A percentile compares a stretch with the other conserved stretches of the same genome.
Evolutionary conservation across 2,113 vertebrate species (phyloP).

Genomic region (Carassius gibelio): DNA sequence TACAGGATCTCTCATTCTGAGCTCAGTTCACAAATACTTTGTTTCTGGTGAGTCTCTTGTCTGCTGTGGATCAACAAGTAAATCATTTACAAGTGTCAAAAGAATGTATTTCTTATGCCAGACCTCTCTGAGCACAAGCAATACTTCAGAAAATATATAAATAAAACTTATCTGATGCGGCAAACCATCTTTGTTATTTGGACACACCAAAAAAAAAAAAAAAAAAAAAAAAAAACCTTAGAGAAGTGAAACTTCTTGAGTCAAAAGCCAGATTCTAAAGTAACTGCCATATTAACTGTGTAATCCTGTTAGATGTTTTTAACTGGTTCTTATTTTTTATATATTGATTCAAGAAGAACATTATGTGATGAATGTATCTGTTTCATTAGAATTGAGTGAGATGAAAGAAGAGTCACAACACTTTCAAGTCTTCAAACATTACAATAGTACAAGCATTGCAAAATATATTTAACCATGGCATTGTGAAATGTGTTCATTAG

Average conservation of each 20-base stretch:
- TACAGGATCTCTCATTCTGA: constrained; percentile 36
- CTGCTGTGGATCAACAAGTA: background rate
- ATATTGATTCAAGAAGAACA: background rate
- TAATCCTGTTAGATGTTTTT: background rate
- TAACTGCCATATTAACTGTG: background rate
- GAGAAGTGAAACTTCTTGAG: background rate
- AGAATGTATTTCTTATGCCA: background rate
- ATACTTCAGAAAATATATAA: background rate
- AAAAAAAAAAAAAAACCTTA: background rate
- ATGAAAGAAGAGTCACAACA: background rate
- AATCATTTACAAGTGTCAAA: background rate
- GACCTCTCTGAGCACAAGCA: background rate
- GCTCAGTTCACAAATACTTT: background rate
- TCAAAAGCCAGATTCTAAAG: background rate
- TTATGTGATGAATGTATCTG: background rate
- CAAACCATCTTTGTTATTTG: background rate
- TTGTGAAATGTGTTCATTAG: background rate
- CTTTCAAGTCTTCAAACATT: background rate
- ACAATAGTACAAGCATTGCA: background rate
- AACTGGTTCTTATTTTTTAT: background rate
- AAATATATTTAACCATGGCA: background rate
- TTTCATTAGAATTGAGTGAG: background rate
- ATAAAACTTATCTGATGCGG: too few relatives aligned
- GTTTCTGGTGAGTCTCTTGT: background rate
- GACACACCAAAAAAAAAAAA: background rate